Evolutionary conservation across 2,888 invertebrate genomes (phyloP).

Genomic region (Cantharis nigra): DNA sequence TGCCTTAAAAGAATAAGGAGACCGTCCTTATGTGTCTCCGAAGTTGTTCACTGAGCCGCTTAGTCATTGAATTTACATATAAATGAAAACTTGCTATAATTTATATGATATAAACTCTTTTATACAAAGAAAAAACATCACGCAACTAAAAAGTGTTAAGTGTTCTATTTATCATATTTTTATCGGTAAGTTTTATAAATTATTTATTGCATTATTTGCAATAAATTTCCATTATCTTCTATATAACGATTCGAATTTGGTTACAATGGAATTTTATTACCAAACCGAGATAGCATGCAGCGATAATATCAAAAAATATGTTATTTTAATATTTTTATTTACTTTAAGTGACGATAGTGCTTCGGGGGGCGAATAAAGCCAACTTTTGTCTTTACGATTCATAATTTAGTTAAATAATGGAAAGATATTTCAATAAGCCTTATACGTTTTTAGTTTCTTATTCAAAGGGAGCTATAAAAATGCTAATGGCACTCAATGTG

Average conservation of each 20-base stretch:
- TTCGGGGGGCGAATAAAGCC: neutral
- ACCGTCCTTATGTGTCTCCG: conserved; percentile 23
- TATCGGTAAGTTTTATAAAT: conserved; percentile 6
- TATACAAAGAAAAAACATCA: conserved; percentile 23
- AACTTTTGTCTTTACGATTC: conserved; percentile 14
- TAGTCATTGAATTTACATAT: conserved; percentile 47
- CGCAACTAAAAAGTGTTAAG: conserved; percentile 25
- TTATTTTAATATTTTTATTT: neutral
- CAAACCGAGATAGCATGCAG: neutral
- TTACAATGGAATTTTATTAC: neutral
- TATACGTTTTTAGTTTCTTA: conserved; percentile 29
- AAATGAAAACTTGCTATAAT: conserved; percentile 48
- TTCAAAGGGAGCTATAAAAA: conserved; percentile 30
- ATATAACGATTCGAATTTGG: neutral
- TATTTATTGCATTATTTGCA: conserved; percentile 2
- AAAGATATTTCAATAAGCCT: conserved; percentile 29
- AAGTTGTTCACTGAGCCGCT: conserved; percentile 30
- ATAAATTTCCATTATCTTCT: conserved; percentile 1
- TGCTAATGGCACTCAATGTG: conserved; percentile 27
- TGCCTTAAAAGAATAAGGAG: conserved; percentile 15
- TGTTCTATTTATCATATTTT: conserved; percentile 22
- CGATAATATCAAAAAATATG: neutral
- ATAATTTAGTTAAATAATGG: conserved; percentile 19
- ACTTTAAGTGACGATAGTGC: neutral
- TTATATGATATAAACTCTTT: conserved; percentile 35